Conservation (phyloP, 1,140 invertebrate species). For the Dendroctonus valens region DNA sequence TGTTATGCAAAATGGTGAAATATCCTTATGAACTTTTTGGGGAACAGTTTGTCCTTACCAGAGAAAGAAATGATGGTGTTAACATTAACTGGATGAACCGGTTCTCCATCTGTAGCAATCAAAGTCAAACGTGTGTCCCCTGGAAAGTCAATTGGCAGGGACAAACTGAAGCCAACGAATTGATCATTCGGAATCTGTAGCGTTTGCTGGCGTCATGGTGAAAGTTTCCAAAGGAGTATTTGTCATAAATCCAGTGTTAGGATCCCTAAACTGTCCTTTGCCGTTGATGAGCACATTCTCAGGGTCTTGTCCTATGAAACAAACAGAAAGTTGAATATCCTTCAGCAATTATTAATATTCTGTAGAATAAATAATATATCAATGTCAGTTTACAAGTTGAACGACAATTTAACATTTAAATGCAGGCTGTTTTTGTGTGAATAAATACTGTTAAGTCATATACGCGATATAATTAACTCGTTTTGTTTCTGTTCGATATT, state of each 20-base stretch:
- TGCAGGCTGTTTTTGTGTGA: too few species aligned
- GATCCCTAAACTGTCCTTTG: slow-evolving; percentile 82
- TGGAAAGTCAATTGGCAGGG: slow-evolving; percentile 86
- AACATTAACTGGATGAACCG: slow-evolving; percentile 78
- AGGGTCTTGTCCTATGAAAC: slow-evolving; percentile 79
- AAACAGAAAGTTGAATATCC: background rate
- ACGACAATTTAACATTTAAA: too few species aligned
- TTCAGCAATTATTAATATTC: background rate
- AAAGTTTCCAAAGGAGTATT: slow-evolving; percentile 84
- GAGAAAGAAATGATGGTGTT: slow-evolving; percentile 89
- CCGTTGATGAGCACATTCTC: slow-evolving; percentile 86
- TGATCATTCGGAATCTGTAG: slow-evolving; percentile 86
- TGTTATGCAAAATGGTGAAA: too few species aligned
- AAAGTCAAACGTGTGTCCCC: slow-evolving; percentile 78
- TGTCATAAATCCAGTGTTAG: slow-evolving; percentile 83
- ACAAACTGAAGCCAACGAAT: slow-evolving; percentile 86
- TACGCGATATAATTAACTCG: too few species aligned
- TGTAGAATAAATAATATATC: too few species aligned
- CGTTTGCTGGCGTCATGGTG: slow-evolving; percentile 77
- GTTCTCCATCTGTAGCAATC: slow-evolving; percentile 84
- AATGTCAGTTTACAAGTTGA: too few species aligned
- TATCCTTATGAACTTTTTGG: too few species aligned
- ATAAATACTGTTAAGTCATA: too few species aligned
- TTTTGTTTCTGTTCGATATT: too few species aligned
- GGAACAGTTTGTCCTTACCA: slow-evolving; percentile 56